phyloP scores from a whole-genome alignment of 2,797 vertebrate genomes.

The Nannoperca obscura region DNA sequence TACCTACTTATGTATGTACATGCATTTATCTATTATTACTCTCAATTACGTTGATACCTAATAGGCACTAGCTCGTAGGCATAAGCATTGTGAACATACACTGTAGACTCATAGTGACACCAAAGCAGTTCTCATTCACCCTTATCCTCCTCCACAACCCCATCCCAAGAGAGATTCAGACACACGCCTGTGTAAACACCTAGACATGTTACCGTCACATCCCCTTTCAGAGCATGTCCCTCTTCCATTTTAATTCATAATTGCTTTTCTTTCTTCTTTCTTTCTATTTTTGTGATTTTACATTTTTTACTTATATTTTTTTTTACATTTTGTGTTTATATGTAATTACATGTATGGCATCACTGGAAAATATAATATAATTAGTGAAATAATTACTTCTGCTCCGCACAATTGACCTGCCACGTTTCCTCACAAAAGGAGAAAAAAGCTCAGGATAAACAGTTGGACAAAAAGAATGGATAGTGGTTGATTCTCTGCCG shows the following conservation, averaged over 20 bases:
- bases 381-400: background rate
- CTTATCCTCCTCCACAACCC: constrained; percentile 56
- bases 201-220: constrained; percentile 21
- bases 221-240: background rate
- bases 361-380: constrained; percentile 14
- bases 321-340: background rate
- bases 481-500: constrained; percentile 60
- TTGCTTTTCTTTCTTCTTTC: background rate
- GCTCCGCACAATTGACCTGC: constrained; percentile 76
- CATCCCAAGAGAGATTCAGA: constrained; percentile 59
- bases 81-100: background rate
- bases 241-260: background rate
- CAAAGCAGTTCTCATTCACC: constrained; percentile 46
- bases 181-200: constrained; percentile 35
- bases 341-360: background rate
- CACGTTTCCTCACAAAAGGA: constrained; percentile 52
- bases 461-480: constrained; percentile 45
- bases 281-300: background rate
- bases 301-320: background rate
- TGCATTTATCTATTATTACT: constrained; percentile 5
- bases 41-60: background rate
- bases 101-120: constrained; percentile 27
- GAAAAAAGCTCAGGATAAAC: constrained; percentile 45
- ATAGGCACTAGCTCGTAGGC: constrained; percentile 8
- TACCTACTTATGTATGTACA: background rate